Conservation (phyloP, 2,888 invertebrate species). For the Orthosia gracilis region DNA sequence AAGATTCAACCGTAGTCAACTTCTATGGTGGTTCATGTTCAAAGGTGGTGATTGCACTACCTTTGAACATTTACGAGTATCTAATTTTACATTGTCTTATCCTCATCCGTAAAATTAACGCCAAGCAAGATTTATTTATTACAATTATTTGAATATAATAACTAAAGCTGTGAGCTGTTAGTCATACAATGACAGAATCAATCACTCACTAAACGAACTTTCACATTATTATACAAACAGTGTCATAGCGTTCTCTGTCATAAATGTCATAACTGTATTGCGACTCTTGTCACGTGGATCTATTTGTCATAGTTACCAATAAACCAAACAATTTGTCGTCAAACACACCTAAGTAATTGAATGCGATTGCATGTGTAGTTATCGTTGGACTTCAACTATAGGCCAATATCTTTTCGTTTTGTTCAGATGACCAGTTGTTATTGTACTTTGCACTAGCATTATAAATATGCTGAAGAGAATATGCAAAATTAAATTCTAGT, state of each 20-base stretch:
- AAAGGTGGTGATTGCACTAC: no score
- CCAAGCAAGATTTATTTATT: no score
- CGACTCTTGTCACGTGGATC: background rate
- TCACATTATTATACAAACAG: no score
- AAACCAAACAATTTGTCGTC: background rate
- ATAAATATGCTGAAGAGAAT: no score
- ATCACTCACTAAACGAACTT: background rate
- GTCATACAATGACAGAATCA: background rate
- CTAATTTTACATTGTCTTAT: no score
- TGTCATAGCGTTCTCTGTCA: background rate
- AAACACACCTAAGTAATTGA: background rate
- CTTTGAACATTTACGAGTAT: no score
- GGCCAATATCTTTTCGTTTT: background rate
- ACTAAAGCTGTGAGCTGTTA: background rate
- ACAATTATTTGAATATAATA: background rate
- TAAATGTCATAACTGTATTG: slow-evolving; percentile 1
- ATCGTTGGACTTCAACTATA: background rate
- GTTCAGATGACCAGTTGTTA: background rate
- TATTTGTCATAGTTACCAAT: background rate
- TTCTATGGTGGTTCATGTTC: no score
- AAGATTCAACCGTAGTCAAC: no score
- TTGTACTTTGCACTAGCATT: background rate
- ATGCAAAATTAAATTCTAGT: no score
- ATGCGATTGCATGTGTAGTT: background rate
- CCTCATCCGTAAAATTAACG: no score